Conservation (phyloP, 2,797 vertebrate species). For the Buphagus erythrorhynchus region DNA sequence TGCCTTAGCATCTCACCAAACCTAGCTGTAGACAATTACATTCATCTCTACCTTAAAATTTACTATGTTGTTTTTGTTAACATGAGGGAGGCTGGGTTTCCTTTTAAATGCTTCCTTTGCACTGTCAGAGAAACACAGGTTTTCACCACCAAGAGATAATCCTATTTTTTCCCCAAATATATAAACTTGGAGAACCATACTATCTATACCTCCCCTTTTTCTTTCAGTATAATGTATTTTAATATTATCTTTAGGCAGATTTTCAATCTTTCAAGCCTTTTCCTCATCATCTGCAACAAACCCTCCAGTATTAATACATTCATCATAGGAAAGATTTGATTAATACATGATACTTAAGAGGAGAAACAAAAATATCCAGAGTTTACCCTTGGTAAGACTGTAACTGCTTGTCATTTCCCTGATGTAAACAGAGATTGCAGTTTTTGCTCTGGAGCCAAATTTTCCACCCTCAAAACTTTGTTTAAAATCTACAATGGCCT, state of each 20-base stretch:
- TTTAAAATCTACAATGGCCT: not conserved
- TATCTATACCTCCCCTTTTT: not conserved
- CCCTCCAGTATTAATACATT: not conserved
- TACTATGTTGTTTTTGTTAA: not conserved
- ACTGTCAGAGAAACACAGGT: not conserved
- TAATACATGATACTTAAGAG: not conserved
- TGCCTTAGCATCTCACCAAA: not conserved
- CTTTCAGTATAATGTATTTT: not conserved
- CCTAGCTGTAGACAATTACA: not conserved
- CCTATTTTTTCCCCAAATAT: not conserved
- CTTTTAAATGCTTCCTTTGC: not conserved
- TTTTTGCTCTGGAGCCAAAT: not conserved
- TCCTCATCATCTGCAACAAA: not conserved
- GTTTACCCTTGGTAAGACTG: not conserved
- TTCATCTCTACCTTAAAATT: not conserved
- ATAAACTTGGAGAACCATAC: not conserved
- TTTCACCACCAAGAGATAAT: not conserved
- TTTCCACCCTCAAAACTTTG: not conserved
- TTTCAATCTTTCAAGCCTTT: not conserved
- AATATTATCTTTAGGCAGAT: not conserved
- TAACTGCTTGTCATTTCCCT: not conserved
- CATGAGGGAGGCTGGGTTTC: not conserved
- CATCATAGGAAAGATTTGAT: not conserved
- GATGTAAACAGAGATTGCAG: not conserved
- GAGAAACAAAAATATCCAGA: not conserved